These are phyloP conservation scores for Luffia ferchaultella DNA, from an alignment of 2,888 invertebrate species.

Conservation along the genomic window DNA sequence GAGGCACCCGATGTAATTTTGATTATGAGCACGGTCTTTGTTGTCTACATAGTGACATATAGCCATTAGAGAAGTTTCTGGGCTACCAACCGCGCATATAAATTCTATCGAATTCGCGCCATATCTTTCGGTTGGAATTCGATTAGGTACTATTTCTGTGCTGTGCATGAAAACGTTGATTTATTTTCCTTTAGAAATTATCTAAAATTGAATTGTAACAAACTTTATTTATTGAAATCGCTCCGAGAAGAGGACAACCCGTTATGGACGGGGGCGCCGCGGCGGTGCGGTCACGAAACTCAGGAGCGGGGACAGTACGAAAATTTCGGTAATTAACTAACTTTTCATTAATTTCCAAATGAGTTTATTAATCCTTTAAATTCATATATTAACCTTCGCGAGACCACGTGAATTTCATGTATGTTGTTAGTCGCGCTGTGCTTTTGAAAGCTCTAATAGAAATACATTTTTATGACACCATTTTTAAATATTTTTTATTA, in stretches of 20 bases:
- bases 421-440: too few relatives aligned
- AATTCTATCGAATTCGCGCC: constrained; percentile 31
- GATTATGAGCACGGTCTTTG: constrained; percentile 43
- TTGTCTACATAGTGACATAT: constrained; percentile 31
- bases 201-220: too few relatives aligned
- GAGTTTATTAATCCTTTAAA: neutral
- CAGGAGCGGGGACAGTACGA: neutral
- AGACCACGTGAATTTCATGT: too few relatives aligned
- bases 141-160: too few relatives aligned
- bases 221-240: neutral
- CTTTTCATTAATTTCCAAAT: neutral
- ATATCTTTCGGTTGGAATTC: constrained; percentile 30
- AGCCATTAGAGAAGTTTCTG: too few relatives aligned
- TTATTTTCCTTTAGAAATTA: too few relatives aligned
- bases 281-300: neutral
- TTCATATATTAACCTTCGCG: neutral
- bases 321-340: neutral
- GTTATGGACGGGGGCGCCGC: neutral
- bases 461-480: too few relatives aligned
- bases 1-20: constrained; percentile 51
- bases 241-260: neutral
- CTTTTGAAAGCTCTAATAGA: too few relatives aligned
- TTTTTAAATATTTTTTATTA: too few relatives aligned
- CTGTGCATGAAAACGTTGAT: too few relatives aligned
- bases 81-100: constrained; percentile 20